Evolutionary conservation across 2,888 invertebrate species (phyloP).

Genomic region (Drosophila infuscata): DNA sequence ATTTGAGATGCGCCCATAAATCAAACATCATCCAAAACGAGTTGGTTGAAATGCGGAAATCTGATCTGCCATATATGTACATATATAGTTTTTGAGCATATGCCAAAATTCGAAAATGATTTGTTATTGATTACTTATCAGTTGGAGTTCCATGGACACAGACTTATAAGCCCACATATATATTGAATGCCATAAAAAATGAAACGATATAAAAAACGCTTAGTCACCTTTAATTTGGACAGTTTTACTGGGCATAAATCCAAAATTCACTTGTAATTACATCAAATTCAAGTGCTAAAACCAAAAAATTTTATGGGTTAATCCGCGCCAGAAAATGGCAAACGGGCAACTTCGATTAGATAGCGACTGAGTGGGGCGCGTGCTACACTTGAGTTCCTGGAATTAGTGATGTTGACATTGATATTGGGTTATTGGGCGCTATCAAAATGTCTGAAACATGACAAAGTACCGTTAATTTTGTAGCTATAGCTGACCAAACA

Average conservation of each 20-base stretch:
- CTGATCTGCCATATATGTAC: background rate
- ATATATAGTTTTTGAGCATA: background rate
- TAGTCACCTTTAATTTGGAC: slow-evolving; percentile 28
- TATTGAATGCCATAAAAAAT: slow-evolving; percentile 15
- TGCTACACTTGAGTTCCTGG: slow-evolving; percentile 28
- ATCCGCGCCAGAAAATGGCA: slow-evolving; percentile 11
- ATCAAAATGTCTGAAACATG: slow-evolving; percentile 43
- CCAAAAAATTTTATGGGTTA: slow-evolving; percentile 32
- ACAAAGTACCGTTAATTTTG: slow-evolving; percentile 15
- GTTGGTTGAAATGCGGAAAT: slow-evolving; percentile 19
- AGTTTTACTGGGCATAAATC: slow-evolving; percentile 34
- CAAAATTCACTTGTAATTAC: slow-evolving; percentile 48
- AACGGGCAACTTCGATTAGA: slow-evolving; percentile 33
- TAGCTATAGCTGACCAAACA: background rate
- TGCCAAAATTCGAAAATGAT: slow-evolving; percentile 1
- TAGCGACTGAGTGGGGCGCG: slow-evolving; percentile 36
- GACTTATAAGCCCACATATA: background rate
- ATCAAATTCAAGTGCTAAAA: slow-evolving; percentile 32
- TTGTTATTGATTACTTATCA: slow-evolving; percentile 27
- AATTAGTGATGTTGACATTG: slow-evolving; percentile 28
- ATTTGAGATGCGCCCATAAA: slow-evolving; percentile 33
- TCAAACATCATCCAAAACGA: slow-evolving; percentile 7
- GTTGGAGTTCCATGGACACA: slow-evolving; percentile 16
- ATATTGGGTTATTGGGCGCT: slow-evolving; percentile 26
- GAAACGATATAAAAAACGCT: background rate